phyloP scores from a whole-genome alignment of 2,797 vertebrate species.

The Perodicticus potto region DNA sequence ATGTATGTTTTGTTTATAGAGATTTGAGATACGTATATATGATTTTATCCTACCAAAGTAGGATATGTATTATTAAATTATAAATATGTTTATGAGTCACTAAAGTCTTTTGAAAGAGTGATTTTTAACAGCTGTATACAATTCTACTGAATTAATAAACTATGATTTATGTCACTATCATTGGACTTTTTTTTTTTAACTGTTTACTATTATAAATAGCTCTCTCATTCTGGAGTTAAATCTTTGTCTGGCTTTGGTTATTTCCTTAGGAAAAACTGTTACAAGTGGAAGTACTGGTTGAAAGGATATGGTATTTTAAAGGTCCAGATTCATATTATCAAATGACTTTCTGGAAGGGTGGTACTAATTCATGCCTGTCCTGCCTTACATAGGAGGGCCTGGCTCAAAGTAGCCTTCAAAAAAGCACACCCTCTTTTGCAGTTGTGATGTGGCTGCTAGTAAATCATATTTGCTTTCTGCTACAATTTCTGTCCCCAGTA shows the following conservation, averaged over 20 bases:
- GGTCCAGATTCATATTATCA: neutral
- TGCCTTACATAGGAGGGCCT: neutral
- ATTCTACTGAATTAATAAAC: neutral
- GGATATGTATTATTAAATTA: constrained; percentile 25
- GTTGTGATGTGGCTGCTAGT: neutral
- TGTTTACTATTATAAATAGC: neutral
- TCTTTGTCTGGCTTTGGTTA: constrained; percentile 32
- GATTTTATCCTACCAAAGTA: neutral
- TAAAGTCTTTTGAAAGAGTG: neutral
- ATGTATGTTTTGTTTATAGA: neutral
- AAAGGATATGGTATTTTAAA: neutral
- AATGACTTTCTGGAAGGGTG: neutral
- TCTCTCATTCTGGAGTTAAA: neutral
- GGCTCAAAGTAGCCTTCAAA: neutral
- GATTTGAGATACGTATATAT: neutral
- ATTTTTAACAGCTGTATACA: neutral
- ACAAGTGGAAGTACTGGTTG: neutral
- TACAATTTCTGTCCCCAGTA: neutral
- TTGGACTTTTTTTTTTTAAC: neutral
- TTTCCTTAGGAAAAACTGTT: neutral
- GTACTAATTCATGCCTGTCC: neutral
- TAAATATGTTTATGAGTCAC: neutral
- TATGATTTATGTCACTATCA: neutral
- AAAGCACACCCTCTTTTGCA: neutral
- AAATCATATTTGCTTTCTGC: neutral